A percentile compares a stretch with the other conserved stretches of the same genome.
Evolutionary conservation across 2,888 invertebrate species (phyloP).

Genomic region (Pammene fasciana): DNA sequence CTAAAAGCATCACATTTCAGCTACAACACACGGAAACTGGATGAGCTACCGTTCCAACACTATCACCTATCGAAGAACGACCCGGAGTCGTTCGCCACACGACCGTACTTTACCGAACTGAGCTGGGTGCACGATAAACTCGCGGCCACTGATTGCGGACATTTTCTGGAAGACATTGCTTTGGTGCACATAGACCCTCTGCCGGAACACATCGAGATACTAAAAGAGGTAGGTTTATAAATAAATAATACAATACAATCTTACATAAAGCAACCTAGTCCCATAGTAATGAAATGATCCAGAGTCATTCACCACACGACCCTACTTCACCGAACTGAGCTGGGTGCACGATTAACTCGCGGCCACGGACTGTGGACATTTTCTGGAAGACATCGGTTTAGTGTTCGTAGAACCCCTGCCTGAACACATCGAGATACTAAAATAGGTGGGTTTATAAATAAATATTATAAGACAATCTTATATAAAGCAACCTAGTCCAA

Average conservation of each 20-base stretch:
- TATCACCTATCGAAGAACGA: conserved; percentile 83
- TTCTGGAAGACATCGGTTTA: conserved; percentile 89
- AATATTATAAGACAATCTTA: no score
- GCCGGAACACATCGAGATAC: conserved; percentile 80
- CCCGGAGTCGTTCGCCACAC: conserved; percentile 84
- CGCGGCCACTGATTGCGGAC: conserved; percentile 89
- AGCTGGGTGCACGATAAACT: conserved; percentile 92
- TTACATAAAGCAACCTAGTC: no score
- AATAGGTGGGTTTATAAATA: conserved; percentile 76
- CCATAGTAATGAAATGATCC: no score
- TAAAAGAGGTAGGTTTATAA: conserved; percentile 82
- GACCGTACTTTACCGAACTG: conserved; percentile 88
- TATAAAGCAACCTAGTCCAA: no score
- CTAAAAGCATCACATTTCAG: conserved; percentile 66
- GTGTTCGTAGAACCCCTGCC: conserved; percentile 76
- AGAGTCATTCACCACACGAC: conserved; percentile 84
- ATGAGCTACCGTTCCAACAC: conserved; percentile 92
- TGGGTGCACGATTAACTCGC: conserved; percentile 93
- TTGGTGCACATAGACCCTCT: conserved; percentile 76
- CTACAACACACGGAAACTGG: conserved; percentile 90
- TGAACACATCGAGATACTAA: conserved; percentile 83
- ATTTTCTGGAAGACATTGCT: conserved; percentile 90
- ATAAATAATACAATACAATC: no score
- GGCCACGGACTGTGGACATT: conserved; percentile 89
- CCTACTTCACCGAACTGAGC: conserved; percentile 88